A percentile compares a stretch with the other conserved stretches of the same genome.
These are phyloP conservation scores for Andrena trimmerana DNA, from an alignment of 2,888 invertebrate species.

Conservation along the genomic window DNA sequence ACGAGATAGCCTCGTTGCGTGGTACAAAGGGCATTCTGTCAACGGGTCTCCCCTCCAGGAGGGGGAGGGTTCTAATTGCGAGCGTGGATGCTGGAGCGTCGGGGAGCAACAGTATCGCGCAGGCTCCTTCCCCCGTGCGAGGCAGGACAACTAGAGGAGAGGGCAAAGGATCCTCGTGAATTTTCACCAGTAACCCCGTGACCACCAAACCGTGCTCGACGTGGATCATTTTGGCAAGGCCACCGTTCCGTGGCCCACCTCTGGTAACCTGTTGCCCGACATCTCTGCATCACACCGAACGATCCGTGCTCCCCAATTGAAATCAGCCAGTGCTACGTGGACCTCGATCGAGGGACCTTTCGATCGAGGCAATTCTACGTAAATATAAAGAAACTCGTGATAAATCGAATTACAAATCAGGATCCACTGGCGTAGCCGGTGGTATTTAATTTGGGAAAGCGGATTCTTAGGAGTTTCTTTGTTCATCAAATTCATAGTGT, in stretches of 20 bases:
- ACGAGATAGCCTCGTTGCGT: background rate
- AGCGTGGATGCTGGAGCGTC: slow-evolving; percentile 46
- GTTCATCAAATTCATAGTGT: too few relatives aligned
- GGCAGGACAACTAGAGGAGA: slow-evolving; percentile 46
- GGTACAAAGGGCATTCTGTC: slow-evolving; percentile 10
- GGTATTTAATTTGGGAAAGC: too few relatives aligned
- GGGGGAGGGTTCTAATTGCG: slow-evolving; percentile 22
- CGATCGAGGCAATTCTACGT: too few relatives aligned
- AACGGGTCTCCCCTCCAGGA: background rate
- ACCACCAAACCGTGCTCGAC: slow-evolving; percentile 43
- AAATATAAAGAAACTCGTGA: too few relatives aligned
- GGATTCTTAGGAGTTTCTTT: too few relatives aligned
- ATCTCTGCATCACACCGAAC: background rate
- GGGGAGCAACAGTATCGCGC: slow-evolving; percentile 53
- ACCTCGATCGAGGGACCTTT: too few relatives aligned
- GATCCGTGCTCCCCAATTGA: background rate
- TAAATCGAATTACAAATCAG: too few relatives aligned
- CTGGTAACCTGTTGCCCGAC: slow-evolving; percentile 60
- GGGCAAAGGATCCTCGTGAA: slow-evolving; percentile 64
- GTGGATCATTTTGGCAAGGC: background rate
- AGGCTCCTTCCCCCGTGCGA: slow-evolving; percentile 47
- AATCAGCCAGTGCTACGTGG: too few relatives aligned
- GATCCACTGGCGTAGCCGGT: too few relatives aligned
- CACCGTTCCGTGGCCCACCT: background rate
- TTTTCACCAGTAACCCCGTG: slow-evolving; percentile 68